These are phyloP conservation scores for Leptura quadrifasciata DNA, from an alignment of 2,888 invertebrate species.

Conservation along the genomic window DNA sequence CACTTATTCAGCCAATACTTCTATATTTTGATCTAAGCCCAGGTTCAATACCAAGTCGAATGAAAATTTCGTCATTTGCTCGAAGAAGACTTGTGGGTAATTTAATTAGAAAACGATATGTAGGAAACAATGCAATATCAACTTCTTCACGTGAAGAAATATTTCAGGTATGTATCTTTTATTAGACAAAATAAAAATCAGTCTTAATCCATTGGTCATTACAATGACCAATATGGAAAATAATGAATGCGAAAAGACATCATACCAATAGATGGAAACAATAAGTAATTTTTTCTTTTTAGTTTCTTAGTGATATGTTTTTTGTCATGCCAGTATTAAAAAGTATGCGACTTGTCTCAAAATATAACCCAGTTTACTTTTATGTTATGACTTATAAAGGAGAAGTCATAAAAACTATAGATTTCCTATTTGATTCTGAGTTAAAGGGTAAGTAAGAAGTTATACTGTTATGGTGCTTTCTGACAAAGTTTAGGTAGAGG, in stretches of 20 bases:
- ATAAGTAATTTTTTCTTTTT: too few species aligned
- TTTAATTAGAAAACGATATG: slow-evolving; percentile 33
- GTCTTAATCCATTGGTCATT: too few species aligned
- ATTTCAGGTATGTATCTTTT: slow-evolving; percentile 25
- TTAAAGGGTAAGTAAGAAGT: too few species aligned
- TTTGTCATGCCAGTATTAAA: slow-evolving; percentile 32
- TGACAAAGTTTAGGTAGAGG: too few species aligned
- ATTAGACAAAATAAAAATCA: too few species aligned
- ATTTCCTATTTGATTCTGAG: too few species aligned
- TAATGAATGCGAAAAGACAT: too few species aligned
- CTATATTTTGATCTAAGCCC: slow-evolving; percentile 39
- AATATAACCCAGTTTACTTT: slow-evolving; percentile 34
- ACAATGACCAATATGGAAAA: too few species aligned
- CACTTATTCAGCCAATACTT: neutral
- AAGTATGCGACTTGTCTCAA: slow-evolving; percentile 15
- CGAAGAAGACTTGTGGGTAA: slow-evolving; percentile 16
- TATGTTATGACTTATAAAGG: slow-evolving; percentile 29
- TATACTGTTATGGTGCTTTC: too few species aligned
- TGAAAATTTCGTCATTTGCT: slow-evolving; percentile 1
- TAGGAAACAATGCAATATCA: slow-evolving; percentile 18
- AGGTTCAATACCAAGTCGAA: slow-evolving; percentile 36
- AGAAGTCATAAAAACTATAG: slow-evolving; percentile 3
- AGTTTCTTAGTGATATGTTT: slow-evolving; percentile 40
- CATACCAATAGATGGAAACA: too few species aligned
- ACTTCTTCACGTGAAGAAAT: slow-evolving; percentile 20